phyloP scores from a whole-genome alignment of 2,113 vertebrate species.

The Carlito syrichta region DNA sequence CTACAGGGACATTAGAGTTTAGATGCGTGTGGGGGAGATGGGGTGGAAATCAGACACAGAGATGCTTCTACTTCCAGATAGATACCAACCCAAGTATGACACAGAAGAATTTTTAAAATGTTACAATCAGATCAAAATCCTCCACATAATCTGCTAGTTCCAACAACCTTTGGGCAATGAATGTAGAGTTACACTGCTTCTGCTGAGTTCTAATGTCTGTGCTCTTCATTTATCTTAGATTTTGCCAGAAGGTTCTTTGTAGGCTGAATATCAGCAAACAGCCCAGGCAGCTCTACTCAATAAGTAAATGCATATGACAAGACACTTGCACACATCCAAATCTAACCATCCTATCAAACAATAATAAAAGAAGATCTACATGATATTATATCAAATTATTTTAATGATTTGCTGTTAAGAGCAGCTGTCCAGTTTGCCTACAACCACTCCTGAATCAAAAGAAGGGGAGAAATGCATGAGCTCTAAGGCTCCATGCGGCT shows the following conservation, averaged over 20 bases:
- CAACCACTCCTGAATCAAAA: neutral
- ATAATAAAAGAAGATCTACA: neutral
- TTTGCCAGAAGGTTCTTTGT: neutral
- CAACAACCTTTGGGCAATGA: neutral
- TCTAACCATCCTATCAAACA: neutral
- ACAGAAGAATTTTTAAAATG: neutral
- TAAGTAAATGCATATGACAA: neutral
- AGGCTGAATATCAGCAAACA: neutral
- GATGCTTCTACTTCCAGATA: neutral
- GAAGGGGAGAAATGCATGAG: neutral
- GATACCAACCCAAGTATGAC: neutral
- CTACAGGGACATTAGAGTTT: neutral
- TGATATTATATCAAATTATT: neutral
- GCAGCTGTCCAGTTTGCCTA: neutral
- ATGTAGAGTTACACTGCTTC: neutral
- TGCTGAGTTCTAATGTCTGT: neutral
- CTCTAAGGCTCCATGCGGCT: neutral
- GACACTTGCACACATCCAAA: neutral
- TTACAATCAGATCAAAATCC: neutral
- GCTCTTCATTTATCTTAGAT: neutral
- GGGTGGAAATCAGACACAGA: neutral
- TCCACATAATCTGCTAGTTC: neutral
- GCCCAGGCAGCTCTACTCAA: neutral
- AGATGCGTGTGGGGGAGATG: no score
- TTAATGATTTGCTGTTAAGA: slow-evolving; percentile 5